These are phyloP conservation scores for Drosophila borealis DNA, from an alignment of 2,888 invertebrate species.

Conservation along the genomic window DNA sequence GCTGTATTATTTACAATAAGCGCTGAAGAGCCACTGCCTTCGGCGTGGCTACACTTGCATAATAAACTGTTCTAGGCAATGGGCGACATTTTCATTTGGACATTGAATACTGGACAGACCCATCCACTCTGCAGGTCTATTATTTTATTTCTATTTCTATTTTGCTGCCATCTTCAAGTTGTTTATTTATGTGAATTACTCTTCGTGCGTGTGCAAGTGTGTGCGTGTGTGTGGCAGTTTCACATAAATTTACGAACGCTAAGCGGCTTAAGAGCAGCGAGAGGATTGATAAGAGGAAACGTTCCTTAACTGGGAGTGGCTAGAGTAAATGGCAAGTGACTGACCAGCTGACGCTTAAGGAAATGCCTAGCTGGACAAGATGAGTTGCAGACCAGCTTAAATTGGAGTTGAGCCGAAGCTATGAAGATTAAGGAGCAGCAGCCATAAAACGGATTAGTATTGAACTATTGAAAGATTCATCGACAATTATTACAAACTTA, in stretches of 20 bases:
- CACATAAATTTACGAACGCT: conserved; percentile 64
- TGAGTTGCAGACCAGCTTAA: conserved; percentile 2
- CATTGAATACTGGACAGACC: conserved; percentile 16
- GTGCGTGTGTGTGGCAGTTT: conserved; percentile 48
- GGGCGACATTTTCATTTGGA: conserved; percentile 77
- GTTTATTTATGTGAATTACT: conserved; percentile 74
- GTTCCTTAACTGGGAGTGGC: conserved; percentile 28
- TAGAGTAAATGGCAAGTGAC: conserved; percentile 31
- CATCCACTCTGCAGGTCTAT: conserved; percentile 61
- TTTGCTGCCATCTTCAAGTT: conserved; percentile 52
- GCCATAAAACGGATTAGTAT: neutral
- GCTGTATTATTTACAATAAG: conserved; percentile 76
- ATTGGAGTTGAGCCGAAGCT: conserved; percentile 7
- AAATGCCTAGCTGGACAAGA: conserved; percentile 40
- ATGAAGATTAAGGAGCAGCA: conserved; percentile 21
- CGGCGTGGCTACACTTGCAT: conserved; percentile 51
- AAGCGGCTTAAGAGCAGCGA: conserved; percentile 49
- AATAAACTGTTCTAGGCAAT: conserved; percentile 71
- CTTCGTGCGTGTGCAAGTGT: conserved; percentile 14
- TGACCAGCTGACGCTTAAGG: conserved; percentile 40
- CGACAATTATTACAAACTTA: neutral
- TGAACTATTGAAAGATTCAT: conserved; percentile 1
- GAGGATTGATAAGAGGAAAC: conserved; percentile 45
- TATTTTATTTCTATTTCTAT: conserved; percentile 74
- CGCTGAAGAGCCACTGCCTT: conserved; percentile 21